A percentile compares a stretch with the other conserved stretches of the same genome.
Conservation (phyloP, 1,140 invertebrate genomes). For the Drosophila azteca region DNA sequence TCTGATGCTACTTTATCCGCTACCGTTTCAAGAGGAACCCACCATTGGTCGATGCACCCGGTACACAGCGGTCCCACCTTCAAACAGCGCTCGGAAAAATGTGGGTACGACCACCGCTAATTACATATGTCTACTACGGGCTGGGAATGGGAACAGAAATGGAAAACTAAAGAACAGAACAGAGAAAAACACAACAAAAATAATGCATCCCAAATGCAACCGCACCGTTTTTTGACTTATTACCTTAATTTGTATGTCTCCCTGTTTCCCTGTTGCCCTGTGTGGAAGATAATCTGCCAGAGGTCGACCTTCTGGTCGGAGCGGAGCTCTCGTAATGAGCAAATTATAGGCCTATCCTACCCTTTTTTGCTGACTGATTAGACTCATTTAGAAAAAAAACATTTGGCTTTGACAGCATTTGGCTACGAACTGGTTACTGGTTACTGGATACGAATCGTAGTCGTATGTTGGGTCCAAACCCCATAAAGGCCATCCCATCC, state of each 20-base stretch:
- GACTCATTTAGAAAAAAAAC: conserved; percentile 71
- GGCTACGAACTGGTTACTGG: conserved; percentile 35
- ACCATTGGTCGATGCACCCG: conserved; percentile 29
- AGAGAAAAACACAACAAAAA: too few species aligned
- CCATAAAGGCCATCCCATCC: too few species aligned
- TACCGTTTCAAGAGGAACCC: neutral
- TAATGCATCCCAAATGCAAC: conserved; percentile 70
- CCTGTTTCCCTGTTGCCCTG: neutral
- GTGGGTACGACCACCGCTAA: conserved; percentile 56
- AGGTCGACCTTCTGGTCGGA: conserved; percentile 25
- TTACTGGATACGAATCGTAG: too few species aligned
- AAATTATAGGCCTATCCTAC: conserved; percentile 80
- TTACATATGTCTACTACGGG: conserved; percentile 62
- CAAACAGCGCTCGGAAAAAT: conserved; percentile 53
- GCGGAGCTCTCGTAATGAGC: conserved; percentile 59
- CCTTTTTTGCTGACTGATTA: conserved; percentile 73
- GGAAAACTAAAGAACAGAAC: conserved; percentile 15
- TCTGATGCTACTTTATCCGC: conserved; percentile 2
- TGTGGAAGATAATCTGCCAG: neutral
- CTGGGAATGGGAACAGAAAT: conserved; percentile 32
- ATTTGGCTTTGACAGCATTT: conserved; percentile 51
- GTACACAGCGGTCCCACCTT: conserved; percentile 13
- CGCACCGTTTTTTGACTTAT: conserved; percentile 69
- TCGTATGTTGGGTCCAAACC: too few species aligned
- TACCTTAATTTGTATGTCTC: conserved; percentile 63